Base-by-base conservation (phyloP, 2,113 vertebrate species). In the Nibea albiflora region DNA sequence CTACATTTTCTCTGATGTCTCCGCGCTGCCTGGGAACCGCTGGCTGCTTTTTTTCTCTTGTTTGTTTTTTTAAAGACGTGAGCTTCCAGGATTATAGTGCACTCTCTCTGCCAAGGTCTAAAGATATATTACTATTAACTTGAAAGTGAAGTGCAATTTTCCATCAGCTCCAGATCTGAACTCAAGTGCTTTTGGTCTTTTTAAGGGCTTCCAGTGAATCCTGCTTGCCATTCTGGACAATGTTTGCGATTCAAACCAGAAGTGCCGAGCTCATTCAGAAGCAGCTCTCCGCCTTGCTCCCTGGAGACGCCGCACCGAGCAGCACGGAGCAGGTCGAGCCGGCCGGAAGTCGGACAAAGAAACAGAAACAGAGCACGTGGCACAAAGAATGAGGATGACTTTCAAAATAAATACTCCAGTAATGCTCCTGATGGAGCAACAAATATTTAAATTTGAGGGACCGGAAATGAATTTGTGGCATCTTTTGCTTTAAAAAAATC, bases 1-100 rank as follows among this genome's bases (percentile, higher is more conserved):
- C 56, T 70, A 62, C 76, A 64, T 88, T 89, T 89, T 85, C 88
- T 88, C 84, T 85, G 66, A 85, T 85, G 83, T 84, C 73, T 68
- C 76, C 35, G 80, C 73, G 26, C 62, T 66, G 68, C 85, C 60
- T 53, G 26, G 58, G 39, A 78, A 39, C 61, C 2, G 35, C 57
- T 52, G 46, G 9, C 47, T 47, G 16, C 15, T 20, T 49, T 11
- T 35, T 76, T 5, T 15, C 26, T 54, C 5, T 65, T 47, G 11
- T 26, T 20, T 28, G 26, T 2, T 31, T 12, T 39, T 54, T 73
- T 76, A 69, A 73, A 77, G 79, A n/a, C 75, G 7, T 24, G 20
- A 56, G 63, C 62, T 52, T 77, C 28, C 20, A 19, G 31, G 58
- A 77, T 90, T 73, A 75, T 16, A 44, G 56, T 19, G 57, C 64